Base-by-base conservation (phyloP, 2,113 vertebrate species). In the Pelvicachromis taeniatus region DNA sequence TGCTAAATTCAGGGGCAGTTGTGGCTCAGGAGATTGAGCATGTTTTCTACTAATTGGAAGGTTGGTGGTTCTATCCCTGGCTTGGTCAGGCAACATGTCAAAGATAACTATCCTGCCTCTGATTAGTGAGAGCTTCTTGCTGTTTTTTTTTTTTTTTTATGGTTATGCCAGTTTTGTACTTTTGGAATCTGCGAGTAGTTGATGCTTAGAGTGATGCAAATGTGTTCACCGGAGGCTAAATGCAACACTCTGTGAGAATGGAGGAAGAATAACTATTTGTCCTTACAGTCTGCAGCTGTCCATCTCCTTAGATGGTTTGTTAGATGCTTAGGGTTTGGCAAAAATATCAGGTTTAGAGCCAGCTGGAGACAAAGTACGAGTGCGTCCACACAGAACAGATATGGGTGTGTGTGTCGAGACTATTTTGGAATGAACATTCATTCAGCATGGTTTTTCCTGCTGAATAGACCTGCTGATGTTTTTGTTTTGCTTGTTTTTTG, bases 1-100 rank as follows among this genome's bases (percentile, higher is more conserved):
- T 48, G 40, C 48, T 73, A 48, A 48, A 23, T 19, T 50, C 68
- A 50, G 0, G 23, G 0, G 42, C 4, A 50, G 16, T 16, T 48
- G 40, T 73, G 16, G 5, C 68, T 73, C 68, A 19, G 68, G 68
- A 73, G 23, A 7, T 48, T 0, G 4, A 48, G 23, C 14, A 11
- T 29, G 42, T 73, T 73, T 50, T 19, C 23, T 48, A 50, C 42
- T 48, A 73, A 73, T 73, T 73, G 40, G 68, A 73, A 73, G 40
- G 23, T 73, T 29, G 42, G 42, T 73, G 42, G 68, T 73, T 48
- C 68, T 29, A 73, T 73, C 68, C 42, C 42, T 73, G 23, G 14
- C 23, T 73, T 73, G 23, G 42, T 29, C 42, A 29, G 42, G 42
- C 9, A 26, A 12, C 42, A 3, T 73, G 68, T 50, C 42, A 73